Evolutionary conservation across 2,797 vertebrate genomes (phyloP), one percentile per base, ranked within the genome.

Genomic region (Enteromius treurensis): DNA sequence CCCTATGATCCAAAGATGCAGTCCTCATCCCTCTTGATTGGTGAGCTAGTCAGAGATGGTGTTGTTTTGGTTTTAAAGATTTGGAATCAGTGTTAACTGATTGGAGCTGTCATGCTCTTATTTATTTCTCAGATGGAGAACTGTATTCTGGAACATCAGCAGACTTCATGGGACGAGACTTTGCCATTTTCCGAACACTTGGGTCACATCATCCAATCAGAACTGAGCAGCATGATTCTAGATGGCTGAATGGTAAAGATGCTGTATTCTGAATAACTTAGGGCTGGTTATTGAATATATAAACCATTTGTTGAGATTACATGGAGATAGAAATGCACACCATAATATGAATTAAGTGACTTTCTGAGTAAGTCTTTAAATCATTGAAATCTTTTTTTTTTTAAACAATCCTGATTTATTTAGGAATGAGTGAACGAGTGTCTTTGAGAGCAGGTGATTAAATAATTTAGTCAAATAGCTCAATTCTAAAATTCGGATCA

Each of bases 121-220:
- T 82, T 21, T 37, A 11, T 67, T 53, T 47, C 10, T 26, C 92
- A 99, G 98, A 99, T 91, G 97, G 97, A 55, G 98, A 99, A 62
- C 89, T 99, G 84, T 99, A 99, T 81, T 97, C 98, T 9, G 98
- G 98, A 84, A 99, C 98, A 7, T 98, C 98, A 3, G 98, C 98
- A 70, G 98, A 99, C 90, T 99, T 99, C 92, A 99, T 99, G 98
- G 98, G 98, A 82, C 94, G 98, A 88, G 98, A 99, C 89, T 99
- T 98, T 90, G 98, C 98, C 78, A 98, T 99, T 90, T 99, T 98
- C 93, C 96, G 98, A 84, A 99, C 98, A 58, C 94, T 99, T n/a
- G 98, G 98, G 58, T 95, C 94, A 83, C 97, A 99, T 89, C 98
- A 99, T 84, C 97, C 98, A 84, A 98, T 99, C 92, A 95, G 98